These are phyloP conservation scores for Melanotaenia trifasciata DNA, from an alignment of 2,797 vertebrate genomes.

Conservation along the genomic window DNA sequence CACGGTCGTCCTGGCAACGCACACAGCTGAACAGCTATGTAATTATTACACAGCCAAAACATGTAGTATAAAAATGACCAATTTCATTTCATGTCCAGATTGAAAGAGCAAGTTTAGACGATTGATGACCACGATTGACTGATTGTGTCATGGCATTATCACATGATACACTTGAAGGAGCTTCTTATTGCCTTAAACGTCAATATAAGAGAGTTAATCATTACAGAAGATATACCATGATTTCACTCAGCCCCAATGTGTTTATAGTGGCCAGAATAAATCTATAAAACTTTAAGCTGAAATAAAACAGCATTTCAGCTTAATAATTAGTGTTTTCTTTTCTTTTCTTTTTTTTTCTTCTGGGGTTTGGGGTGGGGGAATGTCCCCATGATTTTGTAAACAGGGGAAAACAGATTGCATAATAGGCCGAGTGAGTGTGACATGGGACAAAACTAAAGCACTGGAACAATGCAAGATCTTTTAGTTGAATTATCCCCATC, in stretches of 20 bases:
- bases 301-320: constrained; percentile 37
- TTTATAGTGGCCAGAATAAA: constrained; percentile 48
- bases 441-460: constrained; percentile 56
- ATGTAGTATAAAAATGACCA: neutral
- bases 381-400: constrained; percentile 48
- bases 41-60: neutral
- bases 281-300: constrained; percentile 25
- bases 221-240: constrained; percentile 42
- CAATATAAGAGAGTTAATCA: constrained; percentile 56
- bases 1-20: too few relatives aligned
- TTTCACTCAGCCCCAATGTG: constrained; percentile 36
- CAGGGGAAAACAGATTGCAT: constrained; percentile 50
- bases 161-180: constrained; percentile 43
- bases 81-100: constrained; percentile 1
- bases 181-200: constrained; percentile 63
- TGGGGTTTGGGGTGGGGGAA: neutral
- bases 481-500: constrained; percentile 61
- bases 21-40: too few relatives aligned
- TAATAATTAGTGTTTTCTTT: constrained; percentile 16
- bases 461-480: constrained; percentile 76
- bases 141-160: constrained; percentile 24
- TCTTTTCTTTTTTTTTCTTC: neutral
- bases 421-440: constrained; percentile 68
- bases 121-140: neutral
- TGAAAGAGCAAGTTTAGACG: neutral